These are phyloP conservation scores for Morelia viridis DNA, from an alignment of 2,797 vertebrate genomes.

Conservation along the genomic window DNA sequence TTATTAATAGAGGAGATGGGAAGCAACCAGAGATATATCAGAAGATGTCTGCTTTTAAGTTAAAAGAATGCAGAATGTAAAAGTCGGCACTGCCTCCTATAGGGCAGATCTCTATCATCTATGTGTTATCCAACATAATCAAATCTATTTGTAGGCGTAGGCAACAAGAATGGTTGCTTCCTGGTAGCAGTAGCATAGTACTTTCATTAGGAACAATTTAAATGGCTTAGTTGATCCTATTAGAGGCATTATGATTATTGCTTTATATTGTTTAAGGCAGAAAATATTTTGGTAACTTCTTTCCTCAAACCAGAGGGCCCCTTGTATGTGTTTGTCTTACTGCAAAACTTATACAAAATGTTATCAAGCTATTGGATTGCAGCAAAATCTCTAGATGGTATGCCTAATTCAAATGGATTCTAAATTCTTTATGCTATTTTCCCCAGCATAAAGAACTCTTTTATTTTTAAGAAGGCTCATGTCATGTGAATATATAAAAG, in stretches of 20 bases:
- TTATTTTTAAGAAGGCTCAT: background rate
- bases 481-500: background rate
- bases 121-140: background rate
- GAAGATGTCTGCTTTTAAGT: background rate
- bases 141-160: background rate
- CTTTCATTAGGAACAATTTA: background rate
- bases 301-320: background rate
- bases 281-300: background rate
- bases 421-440: background rate
- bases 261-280: background rate
- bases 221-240: background rate
- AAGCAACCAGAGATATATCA: background rate
- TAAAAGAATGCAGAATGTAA: background rate
- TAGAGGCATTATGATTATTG: background rate
- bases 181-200: background rate
- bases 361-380: background rate
- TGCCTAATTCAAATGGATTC: background rate
- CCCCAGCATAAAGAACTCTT: background rate
- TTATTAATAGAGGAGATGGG: background rate
- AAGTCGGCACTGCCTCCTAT: slow-evolving; percentile 31
- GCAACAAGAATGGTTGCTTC: background rate
- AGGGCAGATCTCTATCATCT: background rate
- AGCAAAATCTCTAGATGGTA: background rate
- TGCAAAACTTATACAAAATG: background rate
- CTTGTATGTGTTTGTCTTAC: background rate